A percentile compares a stretch with the other conserved stretches of the same genome.
These are phyloP conservation scores for Caenorhabditis macrosperma DNA, from an alignment of 2,888 invertebrate genomes.

Conservation along the genomic window DNA sequence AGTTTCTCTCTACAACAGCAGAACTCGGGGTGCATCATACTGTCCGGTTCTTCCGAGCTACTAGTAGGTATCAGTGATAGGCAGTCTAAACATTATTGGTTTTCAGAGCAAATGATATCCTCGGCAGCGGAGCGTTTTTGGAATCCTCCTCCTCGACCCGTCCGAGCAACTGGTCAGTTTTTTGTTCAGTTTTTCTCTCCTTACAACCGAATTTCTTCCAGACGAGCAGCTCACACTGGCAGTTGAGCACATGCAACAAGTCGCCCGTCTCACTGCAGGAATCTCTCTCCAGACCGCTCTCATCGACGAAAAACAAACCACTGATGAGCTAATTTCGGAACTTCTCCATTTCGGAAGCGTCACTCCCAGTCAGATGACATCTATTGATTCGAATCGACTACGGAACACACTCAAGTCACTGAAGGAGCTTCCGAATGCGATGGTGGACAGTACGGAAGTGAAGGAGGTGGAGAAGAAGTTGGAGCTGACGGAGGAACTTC, in stretches of 20 bases:
- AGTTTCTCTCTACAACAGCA: too few species aligned
- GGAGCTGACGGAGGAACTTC: not conserved
- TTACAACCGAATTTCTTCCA: too few species aligned
- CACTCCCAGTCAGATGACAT: not conserved
- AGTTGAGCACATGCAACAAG: not conserved
- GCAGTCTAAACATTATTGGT: too few species aligned
- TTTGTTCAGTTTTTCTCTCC: too few species aligned
- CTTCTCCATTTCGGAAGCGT: conserved; percentile 8
- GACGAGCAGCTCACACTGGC: not conserved
- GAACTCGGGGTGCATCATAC: too few species aligned
- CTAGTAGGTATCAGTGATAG: too few species aligned
- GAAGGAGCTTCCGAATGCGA: not conserved
- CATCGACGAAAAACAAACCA: not conserved
- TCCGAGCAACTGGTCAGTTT: too few species aligned
- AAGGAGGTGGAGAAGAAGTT: not conserved
- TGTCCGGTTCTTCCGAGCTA: too few species aligned
- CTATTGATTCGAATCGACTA: not conserved
- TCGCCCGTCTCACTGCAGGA: conserved; percentile 15
- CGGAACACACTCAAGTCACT: not conserved
- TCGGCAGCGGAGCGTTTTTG: too few species aligned
- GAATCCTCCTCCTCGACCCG: too few species aligned
- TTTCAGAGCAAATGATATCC: too few species aligned
- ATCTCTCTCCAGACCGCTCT: conserved; percentile 3
- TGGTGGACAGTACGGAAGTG: not conserved
- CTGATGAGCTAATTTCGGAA: conserved; percentile 5